A percentile compares a stretch with the other conserved stretches of the same genome.
These are phyloP conservation scores for Ooceraea biroi DNA, from an alignment of 1,140 invertebrate species.

Conservation along the genomic window DNA sequence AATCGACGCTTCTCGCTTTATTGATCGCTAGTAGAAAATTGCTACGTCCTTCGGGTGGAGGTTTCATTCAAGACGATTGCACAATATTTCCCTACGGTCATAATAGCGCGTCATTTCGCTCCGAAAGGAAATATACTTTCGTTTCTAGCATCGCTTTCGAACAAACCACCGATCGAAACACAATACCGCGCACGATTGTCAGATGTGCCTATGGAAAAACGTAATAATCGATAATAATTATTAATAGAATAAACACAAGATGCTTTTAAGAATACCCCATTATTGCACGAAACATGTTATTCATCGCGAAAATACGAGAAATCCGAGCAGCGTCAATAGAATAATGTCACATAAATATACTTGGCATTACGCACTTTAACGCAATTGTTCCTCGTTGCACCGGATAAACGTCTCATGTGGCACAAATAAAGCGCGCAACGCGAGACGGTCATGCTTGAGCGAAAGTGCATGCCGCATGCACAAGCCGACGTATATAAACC, in stretches of 20 bases:
- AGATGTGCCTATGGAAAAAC: neutral
- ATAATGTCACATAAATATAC: neutral
- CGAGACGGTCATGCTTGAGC: conserved; percentile 16
- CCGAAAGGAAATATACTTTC: conserved; percentile 22
- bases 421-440: conserved; percentile 11
- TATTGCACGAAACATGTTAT: neutral
- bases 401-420: conserved; percentile 8
- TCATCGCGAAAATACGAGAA: neutral
- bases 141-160: conserved; percentile 9
- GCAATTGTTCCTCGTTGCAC: neutral
- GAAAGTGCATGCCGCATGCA: conserved; percentile 11
- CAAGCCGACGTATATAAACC: conserved; percentile 43
- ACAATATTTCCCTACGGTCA: conserved; percentile 43
- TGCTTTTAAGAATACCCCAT: conserved; percentile 20
- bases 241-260: conserved; percentile 28
- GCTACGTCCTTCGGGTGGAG: conserved; percentile 21
- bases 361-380: neutral
- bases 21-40: conserved; percentile 39
- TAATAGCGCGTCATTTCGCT: conserved; percentile 40
- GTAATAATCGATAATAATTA: conserved; percentile 34
- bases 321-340: neutral
- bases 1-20: conserved; percentile 36
- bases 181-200: conserved; percentile 29
- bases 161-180: conserved; percentile 37
- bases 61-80: conserved; percentile 29